phyloP scores from a whole-genome alignment of 2,797 vertebrate genomes.

The Xyrichtys novacula region DNA sequence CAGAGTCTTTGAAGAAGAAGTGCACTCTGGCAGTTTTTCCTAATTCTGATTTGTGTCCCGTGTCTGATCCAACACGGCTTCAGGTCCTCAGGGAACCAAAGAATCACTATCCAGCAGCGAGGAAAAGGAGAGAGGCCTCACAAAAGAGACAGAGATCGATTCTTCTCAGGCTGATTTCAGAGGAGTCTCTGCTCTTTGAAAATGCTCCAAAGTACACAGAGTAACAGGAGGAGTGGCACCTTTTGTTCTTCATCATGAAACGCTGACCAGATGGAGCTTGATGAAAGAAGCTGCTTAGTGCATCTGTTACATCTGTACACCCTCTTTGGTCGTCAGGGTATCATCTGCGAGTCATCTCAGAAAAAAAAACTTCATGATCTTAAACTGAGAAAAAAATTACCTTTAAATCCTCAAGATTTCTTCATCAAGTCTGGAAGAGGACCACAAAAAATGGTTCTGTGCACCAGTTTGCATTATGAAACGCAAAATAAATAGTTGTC shows the following conservation, averaged over 20 bases:
- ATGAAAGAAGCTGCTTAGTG: too few species aligned
- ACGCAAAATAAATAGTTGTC: too few species aligned
- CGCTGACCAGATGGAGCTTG: neutral
- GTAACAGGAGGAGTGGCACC: neutral
- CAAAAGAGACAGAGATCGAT: constrained; percentile 35
- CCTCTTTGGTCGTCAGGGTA: too few species aligned
- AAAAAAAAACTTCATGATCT: too few species aligned
- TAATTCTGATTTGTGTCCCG: constrained; percentile 48
- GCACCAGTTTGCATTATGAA: too few species aligned
- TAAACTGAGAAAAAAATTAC: too few species aligned
- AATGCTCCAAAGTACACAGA: neutral
- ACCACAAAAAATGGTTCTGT: too few species aligned
- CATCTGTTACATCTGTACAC: too few species aligned
- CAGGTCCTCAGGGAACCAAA: constrained; percentile 33
- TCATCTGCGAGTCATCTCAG: too few species aligned
- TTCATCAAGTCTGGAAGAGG: too few species aligned
- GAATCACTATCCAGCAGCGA: constrained; percentile 14
- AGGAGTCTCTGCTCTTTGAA: constrained; percentile 3
- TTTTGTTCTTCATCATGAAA: constrained; percentile 7
- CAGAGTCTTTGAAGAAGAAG: constrained; percentile 45
- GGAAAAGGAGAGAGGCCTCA: constrained; percentile 30
- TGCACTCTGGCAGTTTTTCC: constrained; percentile 41
- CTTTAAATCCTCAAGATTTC: too few species aligned
- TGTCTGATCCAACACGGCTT: constrained; percentile 36
- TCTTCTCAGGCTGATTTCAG: constrained; percentile 34